Percentiles rank a stretch among this genome's conserved stretches.
These are phyloP conservation scores for Athalia cordata DNA, from an alignment of 2,888 invertebrate genomes.

Conservation along the genomic window DNA sequence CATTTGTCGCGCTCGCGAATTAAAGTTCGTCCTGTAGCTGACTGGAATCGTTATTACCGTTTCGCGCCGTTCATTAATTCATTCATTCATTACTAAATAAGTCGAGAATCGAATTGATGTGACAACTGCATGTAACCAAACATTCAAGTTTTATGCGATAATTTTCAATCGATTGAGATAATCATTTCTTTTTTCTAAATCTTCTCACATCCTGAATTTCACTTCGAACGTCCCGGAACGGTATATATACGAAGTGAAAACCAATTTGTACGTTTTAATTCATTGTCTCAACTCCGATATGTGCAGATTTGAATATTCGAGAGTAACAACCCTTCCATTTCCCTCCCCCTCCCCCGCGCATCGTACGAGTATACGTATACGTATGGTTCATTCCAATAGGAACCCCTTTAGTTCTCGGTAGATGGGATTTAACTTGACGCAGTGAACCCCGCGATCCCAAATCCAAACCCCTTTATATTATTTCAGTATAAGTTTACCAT, in stretches of 20 bases:
- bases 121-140: neutral
- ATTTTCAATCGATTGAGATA: neutral
- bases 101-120: neutral
- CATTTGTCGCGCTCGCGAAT: constrained; percentile 47
- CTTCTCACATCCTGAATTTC: neutral
- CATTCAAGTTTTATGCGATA: neutral
- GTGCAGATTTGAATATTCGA: constrained; percentile 18
- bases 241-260: constrained; percentile 7
- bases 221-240: neutral
- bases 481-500: constrained; percentile 46
- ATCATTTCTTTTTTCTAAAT: neutral
- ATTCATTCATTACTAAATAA: neutral
- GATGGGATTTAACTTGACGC: neutral
- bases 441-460: neutral
- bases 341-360: neutral
- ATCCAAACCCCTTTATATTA: constrained; percentile 39
- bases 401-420: constrained; percentile 13
- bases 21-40: constrained; percentile 39
- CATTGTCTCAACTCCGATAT: constrained; percentile 5
- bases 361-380: constrained; percentile 21
- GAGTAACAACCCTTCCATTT: constrained; percentile 15
- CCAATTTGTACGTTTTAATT: neutral
- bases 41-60: constrained; percentile 42
- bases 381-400: constrained; percentile 19
- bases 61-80: constrained; percentile 16